Conservation (phyloP, 2,797 vertebrate genomes). For the Paramormyrops hopkinsi region DNA sequence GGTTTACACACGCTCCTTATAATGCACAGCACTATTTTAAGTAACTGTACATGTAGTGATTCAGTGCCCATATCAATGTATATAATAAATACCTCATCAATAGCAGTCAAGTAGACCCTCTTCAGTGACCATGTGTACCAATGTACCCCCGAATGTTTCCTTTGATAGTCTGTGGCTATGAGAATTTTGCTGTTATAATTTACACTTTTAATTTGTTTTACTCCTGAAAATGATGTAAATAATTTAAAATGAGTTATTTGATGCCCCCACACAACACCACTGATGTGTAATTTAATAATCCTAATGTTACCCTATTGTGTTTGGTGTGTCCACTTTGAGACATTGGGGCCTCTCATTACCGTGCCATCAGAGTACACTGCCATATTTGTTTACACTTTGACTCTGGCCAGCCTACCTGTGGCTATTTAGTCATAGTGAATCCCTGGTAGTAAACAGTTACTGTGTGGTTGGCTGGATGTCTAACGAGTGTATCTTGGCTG, state of each 20-base stretch:
- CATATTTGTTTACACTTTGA: not conserved
- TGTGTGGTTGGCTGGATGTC: not conserved
- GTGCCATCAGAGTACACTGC: not conserved
- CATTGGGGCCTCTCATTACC: not conserved
- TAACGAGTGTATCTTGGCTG: constrained; percentile 3
- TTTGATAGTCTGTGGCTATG: not conserved
- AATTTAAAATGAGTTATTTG: not conserved
- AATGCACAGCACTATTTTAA: not conserved
- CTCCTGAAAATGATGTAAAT: not conserved
- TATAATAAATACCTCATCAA: not conserved
- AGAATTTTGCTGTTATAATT: not conserved
- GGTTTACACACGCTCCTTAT: not conserved
- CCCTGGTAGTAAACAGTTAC: not conserved
- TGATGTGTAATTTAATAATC: not conserved
- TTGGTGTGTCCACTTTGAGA: not conserved
- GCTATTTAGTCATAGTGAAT: not conserved
- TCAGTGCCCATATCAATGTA: not conserved
- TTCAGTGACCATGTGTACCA: not conserved
- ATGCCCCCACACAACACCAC: not conserved
- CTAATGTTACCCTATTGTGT: not conserved
- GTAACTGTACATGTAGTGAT: not conserved
- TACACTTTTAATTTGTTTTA: not conserved
- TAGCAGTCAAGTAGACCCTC: not conserved
- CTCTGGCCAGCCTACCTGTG: not conserved
- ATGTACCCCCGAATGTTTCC: not conserved